A percentile compares a stretch with the other conserved stretches of the same genome.
These are phyloP conservation scores for Onchidella celtica DNA, from an alignment of 2,888 invertebrate genomes.

Conservation along the genomic window DNA sequence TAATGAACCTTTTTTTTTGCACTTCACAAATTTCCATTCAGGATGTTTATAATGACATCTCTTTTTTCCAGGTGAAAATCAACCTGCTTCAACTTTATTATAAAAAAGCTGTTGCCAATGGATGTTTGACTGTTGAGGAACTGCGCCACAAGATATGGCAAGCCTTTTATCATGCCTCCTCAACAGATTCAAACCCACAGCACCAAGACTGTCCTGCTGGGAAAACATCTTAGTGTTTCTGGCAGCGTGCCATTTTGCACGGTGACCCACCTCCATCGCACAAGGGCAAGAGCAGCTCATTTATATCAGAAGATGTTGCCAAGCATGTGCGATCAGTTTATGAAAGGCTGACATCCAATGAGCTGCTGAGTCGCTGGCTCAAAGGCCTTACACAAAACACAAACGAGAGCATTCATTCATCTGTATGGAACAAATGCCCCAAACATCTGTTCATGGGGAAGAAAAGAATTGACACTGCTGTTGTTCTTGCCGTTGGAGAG, in stretches of 20 bases:
- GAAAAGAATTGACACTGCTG: too few species aligned
- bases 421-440: slow-evolving; percentile 24
- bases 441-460: too few species aligned
- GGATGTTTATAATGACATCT: too few species aligned
- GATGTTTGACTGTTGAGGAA: too few species aligned
- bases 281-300: neutral
- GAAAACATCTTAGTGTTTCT: slow-evolving; percentile 34
- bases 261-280: neutral
- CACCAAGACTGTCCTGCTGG: slow-evolving; percentile 19
- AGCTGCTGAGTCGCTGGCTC: slow-evolving; percentile 12
- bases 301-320: slow-evolving; percentile 9
- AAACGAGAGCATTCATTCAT: slow-evolving; percentile 31
- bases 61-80: too few species aligned
- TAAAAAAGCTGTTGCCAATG: too few species aligned
- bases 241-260: slow-evolving; percentile 3
- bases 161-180: too few species aligned
- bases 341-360: slow-evolving; percentile 12
- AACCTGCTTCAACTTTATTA: too few species aligned
- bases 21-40: too few species aligned
- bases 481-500: too few species aligned
- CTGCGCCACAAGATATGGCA: too few species aligned
- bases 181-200: neutral
- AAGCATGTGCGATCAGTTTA: slow-evolving; percentile 8
- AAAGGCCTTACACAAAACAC: slow-evolving; percentile 15
- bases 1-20: too few species aligned